Evolutionary conservation across 2,113 vertebrate species (phyloP).

Genomic region (Scatophagus argus): DNA sequence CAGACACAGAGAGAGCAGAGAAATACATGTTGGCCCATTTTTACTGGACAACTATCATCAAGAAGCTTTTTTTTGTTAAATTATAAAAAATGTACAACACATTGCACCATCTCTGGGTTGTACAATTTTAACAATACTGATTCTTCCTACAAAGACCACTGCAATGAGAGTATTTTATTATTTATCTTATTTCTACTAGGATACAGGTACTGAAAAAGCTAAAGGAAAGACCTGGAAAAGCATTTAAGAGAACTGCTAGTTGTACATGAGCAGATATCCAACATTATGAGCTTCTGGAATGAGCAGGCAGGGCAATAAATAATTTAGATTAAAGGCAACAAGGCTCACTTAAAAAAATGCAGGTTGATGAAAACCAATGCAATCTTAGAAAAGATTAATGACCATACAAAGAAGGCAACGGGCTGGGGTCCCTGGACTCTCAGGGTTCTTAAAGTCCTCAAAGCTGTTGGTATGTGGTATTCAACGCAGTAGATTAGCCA

Average conservation of each 20-base stretch:
- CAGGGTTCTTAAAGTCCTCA: background rate
- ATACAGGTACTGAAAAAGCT: background rate
- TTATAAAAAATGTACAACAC: constrained; percentile 69
- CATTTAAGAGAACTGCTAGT: constrained; percentile 6
- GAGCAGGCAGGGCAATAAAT: constrained; percentile 6
- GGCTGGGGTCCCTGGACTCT: background rate
- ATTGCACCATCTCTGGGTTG: constrained; percentile 51
- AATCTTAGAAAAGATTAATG: background rate
- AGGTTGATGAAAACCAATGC: constrained; percentile 4
- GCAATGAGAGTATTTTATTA: constrained; percentile 35
- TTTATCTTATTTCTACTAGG: background rate
- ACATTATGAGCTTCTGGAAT: constrained; percentile 17
- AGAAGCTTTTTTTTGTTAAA: constrained; percentile 69
- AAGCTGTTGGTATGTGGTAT: background rate
- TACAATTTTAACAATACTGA: constrained; percentile 65
- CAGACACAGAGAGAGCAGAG: constrained; percentile 34
- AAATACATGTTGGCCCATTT: constrained; percentile 51
- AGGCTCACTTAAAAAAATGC: constrained; percentile 16
- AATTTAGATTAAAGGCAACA: constrained; percentile 24
- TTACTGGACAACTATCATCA: constrained; percentile 61
- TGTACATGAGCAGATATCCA: constrained; percentile 14
- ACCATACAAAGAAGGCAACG: background rate
- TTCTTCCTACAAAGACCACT: constrained; percentile 45
- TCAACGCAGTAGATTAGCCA: background rate
- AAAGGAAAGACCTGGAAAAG: background rate